Base-by-base conservation (phyloP, 2,888 invertebrate species). In the Mesorhabditis spiculigera region DNA sequence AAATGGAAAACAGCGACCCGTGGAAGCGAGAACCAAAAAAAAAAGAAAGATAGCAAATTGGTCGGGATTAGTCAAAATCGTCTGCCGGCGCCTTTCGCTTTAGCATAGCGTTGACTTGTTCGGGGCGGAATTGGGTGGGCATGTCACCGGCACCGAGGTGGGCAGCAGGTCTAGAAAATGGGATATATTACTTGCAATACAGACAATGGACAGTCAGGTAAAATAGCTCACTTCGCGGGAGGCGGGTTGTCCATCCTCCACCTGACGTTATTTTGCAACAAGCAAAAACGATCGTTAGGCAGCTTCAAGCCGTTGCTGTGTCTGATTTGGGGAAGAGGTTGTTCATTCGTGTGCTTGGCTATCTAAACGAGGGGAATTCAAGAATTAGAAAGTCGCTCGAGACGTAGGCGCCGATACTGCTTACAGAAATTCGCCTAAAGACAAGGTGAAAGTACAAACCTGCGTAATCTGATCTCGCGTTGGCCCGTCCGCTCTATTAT, bases 181-280 rank as follows among this genome's bases (percentile, higher is more conserved):
- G n/a, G n/a, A 13, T 28, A 28, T 28, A 28, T 28, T 28, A 28
- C 28, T 28, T 28, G 28, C 3, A 1, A 28, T 50, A 50, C 58
- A 50, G 1, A 2, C n/a, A 50, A 50, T 13, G 58, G 58, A 50
- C 8, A 13, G 8, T 50, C n/a, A 50, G n/a, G n/a, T 28, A 28
- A 28, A 28, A 28, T 28, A 28, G 28, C n/a, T 50, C n/a, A 50
- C 58, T 13, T 50, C n/a, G 8, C n/a, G 8, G 58, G 58, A 50
- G 58, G 58, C n/a, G 58, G 58, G n/a, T 50, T 50, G 58, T 50
- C 58, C 58, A 50, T 50, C 10, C 58, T 10, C 58, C 58, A 50
- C n/a, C n/a, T 10, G 10, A 50, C 58, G 58, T 50, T 50, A n/a
- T 50, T 50, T 50, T 50, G 58, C 58, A 50, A 50, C 58, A 50